These are phyloP conservation scores for Drosophila buzzatii DNA, from an alignment of 2,888 invertebrate species.

Conservation along the genomic window DNA sequence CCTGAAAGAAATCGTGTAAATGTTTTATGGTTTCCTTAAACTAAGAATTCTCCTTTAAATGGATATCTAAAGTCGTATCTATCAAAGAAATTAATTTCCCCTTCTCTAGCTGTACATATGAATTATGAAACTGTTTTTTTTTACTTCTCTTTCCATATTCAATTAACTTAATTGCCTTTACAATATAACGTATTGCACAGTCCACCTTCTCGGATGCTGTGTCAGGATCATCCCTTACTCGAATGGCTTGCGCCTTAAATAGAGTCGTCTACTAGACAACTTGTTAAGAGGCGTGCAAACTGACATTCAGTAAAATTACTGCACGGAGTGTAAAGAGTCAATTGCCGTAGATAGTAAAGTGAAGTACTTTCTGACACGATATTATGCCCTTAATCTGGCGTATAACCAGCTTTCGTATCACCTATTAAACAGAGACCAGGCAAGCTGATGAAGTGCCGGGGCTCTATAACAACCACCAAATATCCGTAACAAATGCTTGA, in stretches of 20 bases:
- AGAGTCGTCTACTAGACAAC: background rate
- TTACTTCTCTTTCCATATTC: background rate
- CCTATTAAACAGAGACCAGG: background rate
- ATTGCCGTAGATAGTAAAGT: background rate
- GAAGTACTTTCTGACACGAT: background rate
- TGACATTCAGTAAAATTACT: background rate
- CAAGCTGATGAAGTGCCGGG: background rate
- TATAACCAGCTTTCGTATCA: background rate
- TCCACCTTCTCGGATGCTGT: background rate
- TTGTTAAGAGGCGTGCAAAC: background rate
- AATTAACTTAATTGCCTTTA: background rate
- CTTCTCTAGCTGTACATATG: background rate
- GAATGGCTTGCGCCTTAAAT: background rate
- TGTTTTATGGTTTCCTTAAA: background rate
- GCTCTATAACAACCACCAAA: background rate
- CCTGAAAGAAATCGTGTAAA: conserved; percentile 84
- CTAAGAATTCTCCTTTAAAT: background rate
- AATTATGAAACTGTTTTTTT: background rate
- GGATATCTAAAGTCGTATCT: background rate
- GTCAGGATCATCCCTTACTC: background rate
- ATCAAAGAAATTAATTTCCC: background rate
- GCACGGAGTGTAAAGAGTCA: background rate
- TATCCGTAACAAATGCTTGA: background rate
- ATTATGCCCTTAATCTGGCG: background rate
- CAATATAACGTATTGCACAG: background rate